phyloP scores from a whole-genome alignment of 2,113 vertebrate genomes.

The Apus apus region DNA sequence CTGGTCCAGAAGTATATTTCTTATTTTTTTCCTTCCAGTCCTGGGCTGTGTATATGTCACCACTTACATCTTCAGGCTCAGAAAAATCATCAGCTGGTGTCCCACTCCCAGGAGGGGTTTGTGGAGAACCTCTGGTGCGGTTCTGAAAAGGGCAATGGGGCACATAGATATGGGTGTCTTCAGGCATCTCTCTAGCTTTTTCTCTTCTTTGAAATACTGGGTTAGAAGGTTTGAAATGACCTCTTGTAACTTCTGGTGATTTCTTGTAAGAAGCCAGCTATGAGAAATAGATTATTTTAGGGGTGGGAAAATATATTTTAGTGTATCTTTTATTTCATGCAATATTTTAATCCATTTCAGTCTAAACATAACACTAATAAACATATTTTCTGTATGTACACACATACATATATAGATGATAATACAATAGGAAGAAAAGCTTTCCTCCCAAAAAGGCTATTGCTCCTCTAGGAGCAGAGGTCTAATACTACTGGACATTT shows the following conservation, averaged over 20 bases:
- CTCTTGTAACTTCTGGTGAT: constrained; percentile 7
- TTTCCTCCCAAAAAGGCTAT: neutral
- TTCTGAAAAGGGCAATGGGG: constrained; percentile 34
- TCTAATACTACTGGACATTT: neutral
- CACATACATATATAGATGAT: neutral
- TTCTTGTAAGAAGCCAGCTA: constrained; percentile 36
- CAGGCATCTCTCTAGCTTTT: neutral
- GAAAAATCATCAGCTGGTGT: neutral
- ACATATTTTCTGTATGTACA: neutral
- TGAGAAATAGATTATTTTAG: neutral
- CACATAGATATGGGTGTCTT: constrained; percentile 9
- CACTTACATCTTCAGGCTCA: neutral
- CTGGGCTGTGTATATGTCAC: neutral
- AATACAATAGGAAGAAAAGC: neutral
- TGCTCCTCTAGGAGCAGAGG: neutral
- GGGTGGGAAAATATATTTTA: neutral
- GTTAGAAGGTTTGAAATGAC: constrained; percentile 15
- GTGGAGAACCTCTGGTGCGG: neutral
- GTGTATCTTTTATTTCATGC: neutral
- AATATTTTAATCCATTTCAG: neutral
- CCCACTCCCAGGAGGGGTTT: neutral
- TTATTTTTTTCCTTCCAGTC: neutral
- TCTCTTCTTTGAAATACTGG: constrained; percentile 47
- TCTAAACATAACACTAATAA: neutral
- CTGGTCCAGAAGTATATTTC: neutral